These are phyloP conservation scores for Caenorhabditis tropicalis DNA, from an alignment of 1,140 invertebrate species.

Conservation along the genomic window DNA sequence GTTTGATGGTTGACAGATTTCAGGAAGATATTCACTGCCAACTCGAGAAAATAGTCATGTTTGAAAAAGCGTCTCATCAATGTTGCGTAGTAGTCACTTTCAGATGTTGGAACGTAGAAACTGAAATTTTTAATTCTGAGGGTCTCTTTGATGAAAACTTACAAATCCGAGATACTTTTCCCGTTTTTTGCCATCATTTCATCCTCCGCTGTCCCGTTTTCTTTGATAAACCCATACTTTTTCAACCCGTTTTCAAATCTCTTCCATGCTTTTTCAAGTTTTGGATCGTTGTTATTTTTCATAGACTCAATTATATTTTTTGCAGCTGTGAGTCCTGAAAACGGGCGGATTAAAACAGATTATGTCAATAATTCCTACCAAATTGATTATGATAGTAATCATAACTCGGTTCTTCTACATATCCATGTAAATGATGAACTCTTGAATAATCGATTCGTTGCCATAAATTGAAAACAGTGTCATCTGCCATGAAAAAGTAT, in stretches of 20 bases:
- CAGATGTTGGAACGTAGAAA: slow-evolving; percentile 4
- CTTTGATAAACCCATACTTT: neutral
- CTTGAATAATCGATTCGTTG: neutral
- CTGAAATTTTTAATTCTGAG: neutral
- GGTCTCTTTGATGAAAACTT: neutral
- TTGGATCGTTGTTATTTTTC: neutral
- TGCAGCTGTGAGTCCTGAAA: neutral
- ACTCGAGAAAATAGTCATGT: neutral
- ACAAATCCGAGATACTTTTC: neutral
- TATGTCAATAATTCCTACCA: neutral
- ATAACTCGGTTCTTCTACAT: neutral
- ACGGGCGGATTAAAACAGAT: neutral
- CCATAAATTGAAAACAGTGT: neutral
- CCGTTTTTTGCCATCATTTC: neutral
- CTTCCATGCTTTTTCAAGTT: neutral
- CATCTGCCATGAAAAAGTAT: neutral
- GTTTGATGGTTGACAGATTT: neutral
- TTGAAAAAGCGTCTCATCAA: neutral
- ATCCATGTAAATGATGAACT: neutral
- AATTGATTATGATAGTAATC: neutral
- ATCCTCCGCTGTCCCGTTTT: neutral
- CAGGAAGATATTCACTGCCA: neutral
- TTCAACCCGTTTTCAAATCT: neutral
- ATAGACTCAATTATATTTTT: neutral
- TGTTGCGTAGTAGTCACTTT: neutral